A percentile compares a stretch with the other conserved stretches of the same genome.
phyloP scores from a whole-genome alignment of 1,140 invertebrate genomes.

The Pseudomyrmex sp. region DNA sequence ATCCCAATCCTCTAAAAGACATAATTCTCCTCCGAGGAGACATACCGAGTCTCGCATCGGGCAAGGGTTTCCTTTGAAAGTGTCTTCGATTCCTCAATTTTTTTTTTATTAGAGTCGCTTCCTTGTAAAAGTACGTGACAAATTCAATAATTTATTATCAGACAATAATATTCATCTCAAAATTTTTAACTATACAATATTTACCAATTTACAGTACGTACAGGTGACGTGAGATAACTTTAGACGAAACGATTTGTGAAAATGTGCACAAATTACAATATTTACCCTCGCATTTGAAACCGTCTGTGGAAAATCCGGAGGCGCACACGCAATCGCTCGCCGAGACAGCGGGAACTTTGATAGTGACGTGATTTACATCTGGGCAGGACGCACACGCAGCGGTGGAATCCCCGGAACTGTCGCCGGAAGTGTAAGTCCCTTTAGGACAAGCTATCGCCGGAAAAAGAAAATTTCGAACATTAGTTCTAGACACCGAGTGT shows the following conservation, averaged over 20 bases:
- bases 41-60: slow-evolving; percentile 67
- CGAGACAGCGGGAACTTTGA: slow-evolving; percentile 84
- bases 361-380: slow-evolving; percentile 88
- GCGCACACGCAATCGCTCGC: slow-evolving; percentile 87
- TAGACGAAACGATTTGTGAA: too few species aligned
- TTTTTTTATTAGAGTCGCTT: neutral
- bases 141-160: neutral
- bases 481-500: neutral
- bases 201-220: neutral
- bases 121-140: neutral
- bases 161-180: neutral
- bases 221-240: too few species aligned
- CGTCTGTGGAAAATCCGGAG: slow-evolving; percentile 85
- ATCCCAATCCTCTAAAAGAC: slow-evolving; percentile 69
- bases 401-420: slow-evolving; percentile 85
- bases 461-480: neutral
- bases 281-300: slow-evolving; percentile 85
- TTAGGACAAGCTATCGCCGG: slow-evolving; percentile 83
- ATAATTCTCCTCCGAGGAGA: slow-evolving; percentile 62
- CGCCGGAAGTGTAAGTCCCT: slow-evolving; percentile 83
- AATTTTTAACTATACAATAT: neutral
- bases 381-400: slow-evolving; percentile 87
- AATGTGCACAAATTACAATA: too few species aligned
- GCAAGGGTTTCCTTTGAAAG: slow-evolving; percentile 64
- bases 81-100: neutral